Evolutionary conservation across 1,140 invertebrate species (phyloP).

Genomic region (Drosophila pandora): DNA sequence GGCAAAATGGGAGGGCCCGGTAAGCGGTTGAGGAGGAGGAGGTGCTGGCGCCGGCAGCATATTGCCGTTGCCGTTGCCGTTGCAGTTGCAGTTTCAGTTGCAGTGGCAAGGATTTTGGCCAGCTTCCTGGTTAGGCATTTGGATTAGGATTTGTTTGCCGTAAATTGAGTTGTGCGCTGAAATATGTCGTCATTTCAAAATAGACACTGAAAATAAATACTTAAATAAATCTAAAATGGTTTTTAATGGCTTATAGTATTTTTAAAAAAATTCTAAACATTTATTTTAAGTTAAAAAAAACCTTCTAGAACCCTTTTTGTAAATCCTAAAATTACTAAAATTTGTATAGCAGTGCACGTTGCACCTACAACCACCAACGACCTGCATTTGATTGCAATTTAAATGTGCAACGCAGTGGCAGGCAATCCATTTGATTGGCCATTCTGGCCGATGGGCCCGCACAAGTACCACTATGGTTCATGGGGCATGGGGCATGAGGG

Average conservation of each 20-base stretch:
- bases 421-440: slow-evolving; percentile 74
- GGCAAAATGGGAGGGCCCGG: neutral
- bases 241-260: too few species aligned
- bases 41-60: slow-evolving; percentile 18
- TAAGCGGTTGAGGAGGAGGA: neutral
- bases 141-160: slow-evolving; percentile 33
- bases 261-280: too few species aligned
- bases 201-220: slow-evolving; percentile 1
- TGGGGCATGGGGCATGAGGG: neutral
- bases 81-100: slow-evolving; percentile 24
- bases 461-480: neutral
- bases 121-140: slow-evolving; percentile 55
- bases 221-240: neutral
- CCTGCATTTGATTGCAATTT: slow-evolving; percentile 64
- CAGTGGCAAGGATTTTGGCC: slow-evolving; percentile 50
- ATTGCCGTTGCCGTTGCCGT: slow-evolving; percentile 31
- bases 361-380: slow-evolving; percentile 7
- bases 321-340: too few species aligned
- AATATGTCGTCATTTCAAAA: slow-evolving; percentile 48
- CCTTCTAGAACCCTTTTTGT: too few species aligned
- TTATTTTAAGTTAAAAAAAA: too few species aligned
- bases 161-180: slow-evolving; percentile 57
- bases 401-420: slow-evolving; percentile 67
- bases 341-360: neutral
- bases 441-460: slow-evolving; percentile 57